Base-by-base conservation (phyloP, 1,140 invertebrate genomes). In the Zaprionus taronus region DNA sequence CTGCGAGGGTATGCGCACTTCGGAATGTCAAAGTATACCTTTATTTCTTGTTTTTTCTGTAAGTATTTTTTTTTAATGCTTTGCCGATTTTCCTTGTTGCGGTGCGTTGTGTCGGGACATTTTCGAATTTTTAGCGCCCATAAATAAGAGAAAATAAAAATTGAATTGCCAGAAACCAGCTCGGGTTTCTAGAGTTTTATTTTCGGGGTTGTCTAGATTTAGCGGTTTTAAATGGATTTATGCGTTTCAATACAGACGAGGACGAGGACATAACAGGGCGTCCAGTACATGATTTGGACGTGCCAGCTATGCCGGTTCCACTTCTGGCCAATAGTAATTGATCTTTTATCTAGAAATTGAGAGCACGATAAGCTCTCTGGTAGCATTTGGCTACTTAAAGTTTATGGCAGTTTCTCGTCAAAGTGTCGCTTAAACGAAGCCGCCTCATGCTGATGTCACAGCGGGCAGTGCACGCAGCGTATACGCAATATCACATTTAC, bases 71-170 rank as follows among this genome's bases (percentile, higher is more conserved):
- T 82, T 89, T 89, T 79, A 87, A 83, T 70, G 70, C 73, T 61
- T 64, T 78, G 67, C 71, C 74, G 80, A 89, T 83, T 87, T 84
- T 87, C 65, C 84, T 77, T 67, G 73, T 49, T 61, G 55, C 61
- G 51, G 56, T 66, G 71, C 49, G 61, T 70, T 51, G n/a, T 68
- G 47, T 28, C 41, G 51, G 49, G 57, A 77, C 75, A 83, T 83
- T 83, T 83, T 66, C 41, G 72, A 83, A 72, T 79, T 80, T 77
- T 70, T 77, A 77, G 62, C 55, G 72, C 17, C 53, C 69, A 81
- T 89, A 83, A 87, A 87, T 89, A 87, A 67, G 56, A 70, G 69
- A 80, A 55, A 83, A 80, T 77, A 86, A 85, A 81, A 86, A 86
- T 77, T 80, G 77, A 86, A 89, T 79, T 62, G 83, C 58, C 49